Conservation (phyloP, 2,797 vertebrate genomes). For the Ctenochaetus hawaiiensis region DNA sequence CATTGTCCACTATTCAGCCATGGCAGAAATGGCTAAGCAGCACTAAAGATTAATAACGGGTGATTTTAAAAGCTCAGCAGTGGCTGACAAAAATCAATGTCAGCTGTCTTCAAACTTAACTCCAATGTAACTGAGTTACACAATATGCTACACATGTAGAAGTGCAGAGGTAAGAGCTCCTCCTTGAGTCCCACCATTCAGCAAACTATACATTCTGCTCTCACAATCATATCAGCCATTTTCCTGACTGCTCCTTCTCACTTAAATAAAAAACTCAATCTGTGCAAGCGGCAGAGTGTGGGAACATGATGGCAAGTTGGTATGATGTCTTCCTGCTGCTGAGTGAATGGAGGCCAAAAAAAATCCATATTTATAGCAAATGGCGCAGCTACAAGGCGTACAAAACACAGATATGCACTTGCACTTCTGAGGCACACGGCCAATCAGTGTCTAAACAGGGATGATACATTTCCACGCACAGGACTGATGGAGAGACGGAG, state of each 20-base stretch:
- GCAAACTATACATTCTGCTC: conserved; percentile 44
- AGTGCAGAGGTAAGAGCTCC: conserved; percentile 7
- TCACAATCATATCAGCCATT: conserved; percentile 58
- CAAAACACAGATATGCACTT: not conserved
- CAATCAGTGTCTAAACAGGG: conserved; percentile 45
- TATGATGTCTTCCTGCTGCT: conserved; percentile 43
- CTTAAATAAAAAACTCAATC: conserved; percentile 62
- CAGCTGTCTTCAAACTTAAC: not conserved
- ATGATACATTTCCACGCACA: conserved; percentile 23
- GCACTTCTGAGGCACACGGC: conserved; percentile 1
- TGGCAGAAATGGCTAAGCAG: not conserved
- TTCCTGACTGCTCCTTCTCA: conserved; percentile 48
- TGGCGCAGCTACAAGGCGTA: conserved; percentile 1
- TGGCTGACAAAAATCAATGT: not conserved
- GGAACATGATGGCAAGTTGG: conserved; percentile 23
- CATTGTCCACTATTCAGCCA: not conserved
- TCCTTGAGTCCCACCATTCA: conserved; percentile 20
- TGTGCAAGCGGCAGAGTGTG: conserved; percentile 21
- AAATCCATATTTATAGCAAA: conserved; percentile 45
- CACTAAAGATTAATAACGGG: not conserved
- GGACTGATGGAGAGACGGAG: conserved; percentile 18
- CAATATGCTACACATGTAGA: conserved; percentile 12
- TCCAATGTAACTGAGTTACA: not conserved
- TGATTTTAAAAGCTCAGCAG: not conserved
- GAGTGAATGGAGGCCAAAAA: conserved; percentile 21